Percentiles rank a stretch among this genome's conserved stretches.
Evolutionary conservation across 2,113 vertebrate genomes (phyloP).

Genomic region (Zeus faber): DNA sequence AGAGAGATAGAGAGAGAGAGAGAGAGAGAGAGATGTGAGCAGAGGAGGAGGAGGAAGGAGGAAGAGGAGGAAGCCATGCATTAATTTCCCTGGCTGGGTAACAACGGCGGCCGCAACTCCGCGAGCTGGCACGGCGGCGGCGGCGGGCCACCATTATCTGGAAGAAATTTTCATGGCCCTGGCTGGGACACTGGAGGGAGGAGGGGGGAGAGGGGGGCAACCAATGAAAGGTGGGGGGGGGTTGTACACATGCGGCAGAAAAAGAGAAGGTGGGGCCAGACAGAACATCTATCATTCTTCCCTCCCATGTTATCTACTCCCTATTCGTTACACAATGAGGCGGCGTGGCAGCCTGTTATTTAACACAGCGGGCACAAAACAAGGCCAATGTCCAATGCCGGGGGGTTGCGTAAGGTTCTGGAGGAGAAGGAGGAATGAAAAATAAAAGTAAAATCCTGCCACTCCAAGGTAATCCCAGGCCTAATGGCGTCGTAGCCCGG

Average conservation of each 20-base stretch:
- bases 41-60: constrained; percentile 16
- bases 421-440: neutral
- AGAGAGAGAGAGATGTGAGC: neutral
- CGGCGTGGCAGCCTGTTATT: constrained; percentile 44
- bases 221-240: neutral
- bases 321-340: constrained; percentile 42
- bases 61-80: constrained; percentile 28
- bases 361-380: constrained; percentile 33
- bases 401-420: constrained; percentile 39
- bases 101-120: constrained; percentile 67
- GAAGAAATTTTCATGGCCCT: constrained; percentile 59
- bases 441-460: constrained; percentile 43
- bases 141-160: constrained; percentile 65
- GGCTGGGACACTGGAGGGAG: constrained; percentile 25
- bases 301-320: constrained; percentile 27
- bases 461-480: constrained; percentile 67
- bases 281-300: constrained; percentile 35
- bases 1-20: constrained; percentile 1
- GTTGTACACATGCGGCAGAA: neutral
- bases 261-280: neutral
- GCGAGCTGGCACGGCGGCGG: constrained; percentile 49
- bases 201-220: neutral
- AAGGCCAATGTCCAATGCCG: constrained; percentile 33
- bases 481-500: too few species aligned
- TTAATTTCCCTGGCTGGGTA: constrained; percentile 64